A percentile compares a stretch with the other conserved stretches of the same genome.
Evolutionary conservation across 1,140 invertebrate genomes (phyloP).

Genomic region (Agrypnia vestita): DNA sequence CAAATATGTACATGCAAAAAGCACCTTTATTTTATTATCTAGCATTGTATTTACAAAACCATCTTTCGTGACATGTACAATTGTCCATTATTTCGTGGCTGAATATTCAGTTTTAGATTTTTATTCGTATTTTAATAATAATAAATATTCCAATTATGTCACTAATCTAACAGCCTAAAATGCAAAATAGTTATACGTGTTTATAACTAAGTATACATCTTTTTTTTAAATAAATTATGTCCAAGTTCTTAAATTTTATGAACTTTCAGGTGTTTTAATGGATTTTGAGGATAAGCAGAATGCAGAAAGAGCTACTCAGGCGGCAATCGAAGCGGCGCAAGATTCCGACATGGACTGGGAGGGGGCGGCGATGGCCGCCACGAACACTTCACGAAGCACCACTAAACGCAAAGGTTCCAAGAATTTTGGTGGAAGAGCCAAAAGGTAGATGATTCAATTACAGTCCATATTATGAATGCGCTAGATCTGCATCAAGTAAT

Average conservation of each 20-base stretch:
- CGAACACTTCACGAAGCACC: slow-evolving; percentile 7
- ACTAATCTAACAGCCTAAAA: not conserved
- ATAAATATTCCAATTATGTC: too few species aligned
- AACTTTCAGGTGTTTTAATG: slow-evolving; percentile 36
- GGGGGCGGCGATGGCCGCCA: slow-evolving; percentile 50
- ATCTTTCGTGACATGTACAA: too few species aligned
- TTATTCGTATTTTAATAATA: too few species aligned
- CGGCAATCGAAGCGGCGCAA: slow-evolving; percentile 60
- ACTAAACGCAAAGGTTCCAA: slow-evolving; percentile 52
- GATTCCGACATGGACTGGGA: slow-evolving; percentile 68
- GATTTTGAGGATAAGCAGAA: slow-evolving; percentile 64
- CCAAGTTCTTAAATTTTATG: not conserved
- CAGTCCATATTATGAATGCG: too few species aligned
- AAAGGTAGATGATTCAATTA: slow-evolving; percentile 42
- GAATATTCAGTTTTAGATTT: too few species aligned
- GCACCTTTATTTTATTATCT: too few species aligned
- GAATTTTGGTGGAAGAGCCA: slow-evolving; percentile 39
- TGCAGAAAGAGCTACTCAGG: slow-evolving; percentile 47
- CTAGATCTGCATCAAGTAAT: too few species aligned
- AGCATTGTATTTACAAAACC: too few species aligned
- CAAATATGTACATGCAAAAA: too few species aligned
- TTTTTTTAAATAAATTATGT: not conserved
- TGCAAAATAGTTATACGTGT: not conserved
- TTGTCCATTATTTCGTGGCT: too few species aligned
- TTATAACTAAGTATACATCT: not conserved